Evolutionary conservation across 35 echinoderm and acorn worm species (phyloP), one percentile per base, ranked within the genome.

Genomic region (Strongylocentrotus purpuratus): DNA sequence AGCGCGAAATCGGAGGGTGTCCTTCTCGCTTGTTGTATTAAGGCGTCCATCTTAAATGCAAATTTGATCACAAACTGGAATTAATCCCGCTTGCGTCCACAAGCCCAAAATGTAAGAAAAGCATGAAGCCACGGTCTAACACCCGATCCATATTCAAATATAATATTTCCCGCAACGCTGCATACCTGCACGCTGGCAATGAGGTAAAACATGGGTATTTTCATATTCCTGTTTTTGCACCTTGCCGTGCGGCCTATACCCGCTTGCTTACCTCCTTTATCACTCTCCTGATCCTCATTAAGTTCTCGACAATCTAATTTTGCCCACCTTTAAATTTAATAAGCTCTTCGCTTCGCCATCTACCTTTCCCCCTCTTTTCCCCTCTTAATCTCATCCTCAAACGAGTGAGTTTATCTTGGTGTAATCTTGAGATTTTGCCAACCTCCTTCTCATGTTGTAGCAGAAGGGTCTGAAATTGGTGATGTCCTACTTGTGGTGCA

Each of bases 181-280:
- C 91, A 93, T 93, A 47, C 91, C 91, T 32, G 17, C 91, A n/a
- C 41, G 46, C 14, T 89, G 20, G 4, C 12, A 35, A 45, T 25
- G 45, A 46, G 13, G 87, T 7, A 46, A 93, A 31, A 47, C 91
- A 47, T 93, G n/a, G 91, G 17, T 93, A 93, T 93, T 93, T 93
- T 93, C 91, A 93, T 93, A 93, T 93, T 93, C 91, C 48, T 89
- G 91, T 93, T 93, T 93, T 93, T 93, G 25, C 91, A 93, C 91
- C 91, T 93, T 93, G 91, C 25, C n/a, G 31, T 12, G 10, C 48
- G 33, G 31, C 31, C 48, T 32, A 58, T 20, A 11, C 46, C 91
- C 45, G 46, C 48, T 14, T 59, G 52, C 91, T 46, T 33, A 33
- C 89, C 89, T 91, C 89, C 89, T 93, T 93, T 52, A 93, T 93